phyloP scores from a whole-genome alignment of 2,888 invertebrate species.

The Lymantria dispar region DNA sequence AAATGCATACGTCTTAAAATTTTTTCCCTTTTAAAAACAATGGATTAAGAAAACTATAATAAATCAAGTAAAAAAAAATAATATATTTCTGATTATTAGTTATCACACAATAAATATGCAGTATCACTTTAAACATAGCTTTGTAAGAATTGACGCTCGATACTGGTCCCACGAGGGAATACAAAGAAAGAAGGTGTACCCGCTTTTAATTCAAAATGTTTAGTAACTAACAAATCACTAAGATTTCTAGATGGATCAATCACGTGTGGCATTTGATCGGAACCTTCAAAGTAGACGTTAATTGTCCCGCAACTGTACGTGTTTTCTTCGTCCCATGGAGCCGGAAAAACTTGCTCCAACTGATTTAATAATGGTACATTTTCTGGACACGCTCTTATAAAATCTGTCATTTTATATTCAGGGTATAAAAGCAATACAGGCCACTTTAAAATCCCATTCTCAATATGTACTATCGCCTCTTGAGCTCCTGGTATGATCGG shows the following conservation, averaged over 20 bases:
- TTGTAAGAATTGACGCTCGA: conserved; percentile 82
- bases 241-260: conserved; percentile 82
- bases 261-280: conserved; percentile 82
- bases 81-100: neutral
- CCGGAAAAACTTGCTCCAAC: conserved; percentile 84
- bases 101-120: neutral
- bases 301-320: conserved; percentile 84
- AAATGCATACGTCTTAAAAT: too few relatives aligned
- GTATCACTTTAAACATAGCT: conserved; percentile 58
- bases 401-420: conserved; percentile 93
- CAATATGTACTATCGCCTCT: conserved; percentile 84
- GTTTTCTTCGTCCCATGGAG: conserved; percentile 87
- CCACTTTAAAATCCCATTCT: conserved; percentile 87
- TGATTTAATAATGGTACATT: conserved; percentile 79
- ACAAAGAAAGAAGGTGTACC: conserved; percentile 87
- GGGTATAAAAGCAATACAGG: conserved; percentile 95
- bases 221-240: conserved; percentile 80
- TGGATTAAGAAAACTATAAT: too few relatives aligned
- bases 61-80: neutral
- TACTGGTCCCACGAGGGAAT: conserved; percentile 78
- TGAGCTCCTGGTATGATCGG: conserved; percentile 86
- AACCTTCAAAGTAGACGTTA: conserved; percentile 89
- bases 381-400: conserved; percentile 91
- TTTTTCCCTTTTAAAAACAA: too few relatives aligned
- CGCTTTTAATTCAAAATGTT: conserved; percentile 83